Percentiles rank a stretch among this genome's conserved stretches.
Conservation (phyloP, 1,140 invertebrate genomes). For the Cephus cinctus region DNA sequence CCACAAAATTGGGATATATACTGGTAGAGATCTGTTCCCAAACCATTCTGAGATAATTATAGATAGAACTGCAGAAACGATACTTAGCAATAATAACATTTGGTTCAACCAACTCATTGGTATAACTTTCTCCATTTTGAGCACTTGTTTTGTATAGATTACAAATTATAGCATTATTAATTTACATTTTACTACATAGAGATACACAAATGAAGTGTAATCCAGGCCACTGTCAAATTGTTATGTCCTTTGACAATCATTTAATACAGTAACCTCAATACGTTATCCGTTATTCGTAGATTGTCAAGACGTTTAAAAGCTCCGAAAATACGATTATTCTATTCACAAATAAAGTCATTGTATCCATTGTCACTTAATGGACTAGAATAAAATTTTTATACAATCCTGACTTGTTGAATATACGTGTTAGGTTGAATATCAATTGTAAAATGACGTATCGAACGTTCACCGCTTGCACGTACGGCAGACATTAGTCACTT, state of each 20-base stretch:
- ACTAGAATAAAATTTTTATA: no score
- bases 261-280: neutral
- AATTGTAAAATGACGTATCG: no score
- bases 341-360: no score
- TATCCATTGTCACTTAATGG: no score
- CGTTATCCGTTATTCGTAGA: neutral
- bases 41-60: constrained; percentile 38
- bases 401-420: no score
- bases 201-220: neutral
- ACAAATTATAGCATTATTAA: neutral
- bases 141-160: neutral
- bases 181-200: neutral
- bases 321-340: no score
- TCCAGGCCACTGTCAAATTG: neutral
- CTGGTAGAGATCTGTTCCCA: constrained; percentile 27
- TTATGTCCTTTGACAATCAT: neutral
- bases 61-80: constrained; percentile 28
- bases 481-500: no score
- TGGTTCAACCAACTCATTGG: constrained; percentile 43
- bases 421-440: no score
- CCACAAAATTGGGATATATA: constrained; percentile 43
- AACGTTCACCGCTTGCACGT: no score
- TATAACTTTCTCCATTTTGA: constrained; percentile 21
- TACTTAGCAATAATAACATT: constrained; percentile 34
- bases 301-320: no score